phyloP scores from a whole-genome alignment of 1,140 invertebrate genomes.

The Drosophila fuyamai region DNA sequence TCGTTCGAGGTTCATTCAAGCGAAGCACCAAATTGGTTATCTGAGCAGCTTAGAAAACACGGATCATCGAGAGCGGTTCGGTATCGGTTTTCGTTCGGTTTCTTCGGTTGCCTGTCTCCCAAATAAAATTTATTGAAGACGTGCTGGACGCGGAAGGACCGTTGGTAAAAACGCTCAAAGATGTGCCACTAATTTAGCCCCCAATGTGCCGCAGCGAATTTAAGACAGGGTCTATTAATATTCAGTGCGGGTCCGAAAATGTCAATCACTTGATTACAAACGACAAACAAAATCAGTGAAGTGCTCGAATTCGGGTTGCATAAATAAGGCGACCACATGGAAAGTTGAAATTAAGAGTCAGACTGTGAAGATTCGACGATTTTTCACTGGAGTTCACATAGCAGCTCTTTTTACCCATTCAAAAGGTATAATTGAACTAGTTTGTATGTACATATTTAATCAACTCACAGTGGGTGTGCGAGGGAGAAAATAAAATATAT shows the following conservation, averaged over 20 bases:
- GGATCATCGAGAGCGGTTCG: conserved; percentile 21
- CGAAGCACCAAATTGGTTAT: conserved; percentile 51
- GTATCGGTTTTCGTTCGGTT: conserved; percentile 17
- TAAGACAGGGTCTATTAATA: conserved; percentile 46
- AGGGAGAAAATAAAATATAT: conserved; percentile 29
- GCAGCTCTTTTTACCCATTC: conserved; percentile 44
- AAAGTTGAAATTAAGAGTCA: conserved; percentile 44
- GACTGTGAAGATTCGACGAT: conserved; percentile 46
- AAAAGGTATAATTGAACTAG: conserved; percentile 49
- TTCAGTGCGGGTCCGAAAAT: conserved; percentile 61
- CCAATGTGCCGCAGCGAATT: conserved; percentile 15
- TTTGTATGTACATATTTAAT: conserved; percentile 50
- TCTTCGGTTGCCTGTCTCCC: not conserved
- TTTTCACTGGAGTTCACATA: conserved; percentile 33
- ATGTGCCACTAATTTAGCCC: conserved; percentile 25
- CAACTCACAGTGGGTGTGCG: conserved; percentile 2
- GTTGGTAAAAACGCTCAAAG: conserved; percentile 5
- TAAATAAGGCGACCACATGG: conserved; percentile 37
- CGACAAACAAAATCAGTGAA: conserved; percentile 41
- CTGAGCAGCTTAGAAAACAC: conserved; percentile 45
- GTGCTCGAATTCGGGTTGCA: conserved; percentile 42
- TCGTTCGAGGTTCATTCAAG: conserved; percentile 53
- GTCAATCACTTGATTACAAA: conserved; percentile 65
- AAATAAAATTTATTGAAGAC: conserved; percentile 24
- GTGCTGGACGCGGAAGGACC: conserved; percentile 42